Percentiles rank a stretch among this genome's conserved stretches.
Evolutionary conservation across 2,113 vertebrate genomes (phyloP).

Genomic region (Zosterops japonicus): DNA sequence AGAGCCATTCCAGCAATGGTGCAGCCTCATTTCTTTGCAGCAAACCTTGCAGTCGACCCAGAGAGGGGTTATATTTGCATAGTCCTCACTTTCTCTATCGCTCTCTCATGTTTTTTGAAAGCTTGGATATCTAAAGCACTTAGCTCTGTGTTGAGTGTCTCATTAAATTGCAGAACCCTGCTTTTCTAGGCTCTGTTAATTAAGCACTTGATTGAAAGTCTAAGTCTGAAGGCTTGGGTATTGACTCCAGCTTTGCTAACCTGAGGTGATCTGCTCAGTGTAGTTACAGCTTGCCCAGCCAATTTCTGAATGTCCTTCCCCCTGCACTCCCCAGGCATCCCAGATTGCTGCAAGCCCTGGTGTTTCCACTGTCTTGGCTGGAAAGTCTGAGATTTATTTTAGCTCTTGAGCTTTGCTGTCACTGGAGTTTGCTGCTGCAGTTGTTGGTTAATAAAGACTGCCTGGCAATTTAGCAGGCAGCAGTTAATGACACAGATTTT

Average conservation of each 20-base stretch:
- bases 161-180: constrained; percentile 48
- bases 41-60: background rate
- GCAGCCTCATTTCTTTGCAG: background rate
- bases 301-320: background rate
- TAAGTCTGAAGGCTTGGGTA: constrained; percentile 32
- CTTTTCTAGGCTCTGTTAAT: constrained; percentile 30
- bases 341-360: background rate
- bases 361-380: background rate
- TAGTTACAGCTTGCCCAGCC: constrained; percentile 13
- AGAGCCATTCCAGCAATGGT: background rate
- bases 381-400: background rate
- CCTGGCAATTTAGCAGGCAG: background rate
- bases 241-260: constrained; percentile 35
- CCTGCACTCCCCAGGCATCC: background rate
- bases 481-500: background rate
- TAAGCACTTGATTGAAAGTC: constrained; percentile 51
- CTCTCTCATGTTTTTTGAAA: constrained; percentile 27
- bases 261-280: background rate
- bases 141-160: constrained; percentile 13
- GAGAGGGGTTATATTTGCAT: background rate
- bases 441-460: background rate
- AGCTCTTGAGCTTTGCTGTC: background rate
- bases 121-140: background rate
- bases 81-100: background rate
- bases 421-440: background rate